Conservation (phyloP, 2,888 invertebrate genomes). For the Melitaea athalia region DNA sequence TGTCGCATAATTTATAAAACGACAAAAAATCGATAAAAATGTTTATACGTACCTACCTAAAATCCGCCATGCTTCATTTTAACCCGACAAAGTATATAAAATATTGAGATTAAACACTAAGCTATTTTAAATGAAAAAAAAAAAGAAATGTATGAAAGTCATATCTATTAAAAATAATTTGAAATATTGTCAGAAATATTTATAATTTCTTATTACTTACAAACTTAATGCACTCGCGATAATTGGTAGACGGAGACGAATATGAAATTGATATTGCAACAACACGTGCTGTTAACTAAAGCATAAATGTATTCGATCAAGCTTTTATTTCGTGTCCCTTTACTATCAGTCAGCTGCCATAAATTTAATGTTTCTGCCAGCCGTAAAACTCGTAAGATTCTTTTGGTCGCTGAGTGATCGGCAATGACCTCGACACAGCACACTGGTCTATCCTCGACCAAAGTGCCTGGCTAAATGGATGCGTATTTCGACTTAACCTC, state of each 20-base stretch:
- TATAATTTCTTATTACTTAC: neutral
- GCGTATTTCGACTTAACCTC: neutral
- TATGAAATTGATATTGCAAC: constrained; percentile 15
- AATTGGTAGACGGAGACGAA: neutral
- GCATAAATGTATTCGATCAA: constrained; percentile 20
- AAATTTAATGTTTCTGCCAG: constrained; percentile 33
- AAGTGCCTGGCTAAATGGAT: constrained; percentile 28
- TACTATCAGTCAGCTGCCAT: constrained; percentile 29
- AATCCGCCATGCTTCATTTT: neutral
- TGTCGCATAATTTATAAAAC: constrained; percentile 23
- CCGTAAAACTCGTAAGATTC: constrained; percentile 41
- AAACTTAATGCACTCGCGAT: neutral
- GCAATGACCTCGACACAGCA: constrained; percentile 49
- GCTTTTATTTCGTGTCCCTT: constrained; percentile 30
- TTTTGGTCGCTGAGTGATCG: constrained; percentile 49
- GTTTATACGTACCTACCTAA: too few species aligned
- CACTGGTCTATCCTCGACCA: constrained; percentile 43
- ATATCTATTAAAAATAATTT: neutral
- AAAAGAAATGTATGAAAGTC: too few species aligned
- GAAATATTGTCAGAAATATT: neutral
- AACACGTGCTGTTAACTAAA: constrained; percentile 29
- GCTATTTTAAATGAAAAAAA: neutral
- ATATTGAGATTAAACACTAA: neutral
- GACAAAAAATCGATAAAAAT: neutral
- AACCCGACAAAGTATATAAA: neutral